Evolutionary conservation across 2,797 vertebrate species (phyloP).

Genomic region (Malurus splendens): DNA sequence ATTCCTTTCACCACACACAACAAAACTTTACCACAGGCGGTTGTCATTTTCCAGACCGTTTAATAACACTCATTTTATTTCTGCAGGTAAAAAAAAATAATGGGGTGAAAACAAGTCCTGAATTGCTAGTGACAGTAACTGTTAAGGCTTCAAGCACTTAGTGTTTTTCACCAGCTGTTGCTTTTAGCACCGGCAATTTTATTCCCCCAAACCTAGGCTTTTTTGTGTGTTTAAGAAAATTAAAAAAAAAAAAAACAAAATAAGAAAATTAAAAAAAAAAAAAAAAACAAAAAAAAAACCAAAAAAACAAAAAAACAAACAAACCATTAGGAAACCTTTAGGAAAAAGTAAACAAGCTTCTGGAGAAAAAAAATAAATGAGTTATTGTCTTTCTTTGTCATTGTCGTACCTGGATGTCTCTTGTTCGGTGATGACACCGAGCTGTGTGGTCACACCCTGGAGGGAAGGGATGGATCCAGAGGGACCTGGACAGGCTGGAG

Average conservation of each 20-base stretch:
- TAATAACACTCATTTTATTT: constrained; percentile 11
- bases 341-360: neutral
- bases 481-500: neutral
- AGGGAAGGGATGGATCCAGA: neutral
- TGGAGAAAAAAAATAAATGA: neutral
- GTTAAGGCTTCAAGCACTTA: neutral
- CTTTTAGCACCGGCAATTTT: constrained; percentile 15
- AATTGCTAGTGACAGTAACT: constrained; percentile 10
- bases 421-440: neutral
- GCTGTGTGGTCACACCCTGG: fast-evolving
- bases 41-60: neutral
- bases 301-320: no score
- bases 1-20: neutral
- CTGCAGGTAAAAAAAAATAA: neutral
- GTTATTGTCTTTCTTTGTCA: neutral
- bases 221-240: neutral
- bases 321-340: neutral
- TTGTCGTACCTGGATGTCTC: neutral
- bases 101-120: neutral
- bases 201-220: neutral
- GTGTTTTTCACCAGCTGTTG: neutral
- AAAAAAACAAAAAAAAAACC: no score
- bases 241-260: neutral
- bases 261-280: no score
- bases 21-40: neutral